Base-by-base conservation (phyloP, 1,140 invertebrate genomes). In the Lethrus apterus region DNA sequence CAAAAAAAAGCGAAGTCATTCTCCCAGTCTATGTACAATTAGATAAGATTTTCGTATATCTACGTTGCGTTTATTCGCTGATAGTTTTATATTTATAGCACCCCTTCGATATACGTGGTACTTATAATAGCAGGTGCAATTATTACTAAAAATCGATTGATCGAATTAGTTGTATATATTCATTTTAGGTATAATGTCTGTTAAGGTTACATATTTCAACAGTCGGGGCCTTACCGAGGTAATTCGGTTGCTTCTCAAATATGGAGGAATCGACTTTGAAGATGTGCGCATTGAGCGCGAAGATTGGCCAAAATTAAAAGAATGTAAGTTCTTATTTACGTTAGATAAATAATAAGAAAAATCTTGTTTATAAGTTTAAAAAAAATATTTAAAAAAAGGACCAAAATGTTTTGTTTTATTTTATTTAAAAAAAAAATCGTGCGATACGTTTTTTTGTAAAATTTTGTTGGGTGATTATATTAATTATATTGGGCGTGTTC, bases 251-350 rank as follows among this genome's bases (percentile, higher is more conserved):
- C 20, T 46, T 14, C 14, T 35, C n/a, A 46, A 33, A 31, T 46
- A 46, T 19, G 44, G 44, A 24, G 31, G 36, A 18, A 24, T 46
- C 5, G 33, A 46, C 2, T 46, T 46, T 33, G 32, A 46, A 35
- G 44, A 46, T 46, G 19, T 36, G 14, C 44, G 44, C 23, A 33
- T 46, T n/a, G 17, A 34, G 26, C 8, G 13, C 2, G 44, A 46
- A 13, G 21, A 29, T 9, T 46, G 44, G 44, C 32, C 33, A 13
- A 33, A 34, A 29, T 11, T 46, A n/a, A 46, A 35, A 29, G 10
- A 32, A 84, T 83, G 40, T 42, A 17, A 30, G 26, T 26, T n/a
- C 24, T 7, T 26, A 7, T n/a, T 7, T 26, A 5, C 5, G 5
- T n/a, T 7, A n/a, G n/a, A n/a, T n/a, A n/a, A n/a, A n/a, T n/a